Evolutionary conservation across 1,140 invertebrate species (phyloP), one percentile per base, ranked within the genome.

Genomic region (Chironomus tepperi): DNA sequence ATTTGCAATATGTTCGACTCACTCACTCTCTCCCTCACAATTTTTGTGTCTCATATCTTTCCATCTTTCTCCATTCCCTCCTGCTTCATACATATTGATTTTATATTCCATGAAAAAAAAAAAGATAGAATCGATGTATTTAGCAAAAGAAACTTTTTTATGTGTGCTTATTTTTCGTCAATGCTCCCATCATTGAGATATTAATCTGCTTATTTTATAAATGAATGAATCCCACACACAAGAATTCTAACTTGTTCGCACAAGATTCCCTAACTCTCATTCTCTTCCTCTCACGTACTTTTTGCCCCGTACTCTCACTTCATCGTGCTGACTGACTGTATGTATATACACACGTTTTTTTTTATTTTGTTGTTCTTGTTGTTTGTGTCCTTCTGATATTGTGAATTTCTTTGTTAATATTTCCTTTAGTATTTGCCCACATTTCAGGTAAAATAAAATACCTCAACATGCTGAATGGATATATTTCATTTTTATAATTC

Each of bases 141-240:
- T 34, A 34, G 24, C 24, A 34, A 34, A 34, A 34, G 24, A 34
- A 34, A 34, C 24, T 34, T 57, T 57, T 57, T 57, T 57, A 57
- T 57, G 12, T 57, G 47, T 47, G n/a, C 47, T 57, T 15, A 57
- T 15, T 57, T n/a, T 57, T 57, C n/a, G 47, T 57, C n/a, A 57
- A 34, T 34, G 47, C n/a, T 57, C 12, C 47, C 47, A 12, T 57
- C 47, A n/a, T n/a, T 15, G 47, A 57, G 47, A n/a, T n/a, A 57
- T 57, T 57, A 57, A 57, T 57, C 47, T 57, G 47, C 47, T 57
- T 57, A n/a, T 57, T 57, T 15, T 57, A n/a, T 57, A n/a, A 57
- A 57, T 57, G 47, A 57, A 57, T 57, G 47, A 57, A 57, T 34
- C 47, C 47, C 47, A 57, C 47, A 57, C 47, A 57, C 12, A 57